These are phyloP conservation scores for Eueides isabella DNA, from an alignment of 1,140 invertebrate genomes.

Conservation along the genomic window DNA sequence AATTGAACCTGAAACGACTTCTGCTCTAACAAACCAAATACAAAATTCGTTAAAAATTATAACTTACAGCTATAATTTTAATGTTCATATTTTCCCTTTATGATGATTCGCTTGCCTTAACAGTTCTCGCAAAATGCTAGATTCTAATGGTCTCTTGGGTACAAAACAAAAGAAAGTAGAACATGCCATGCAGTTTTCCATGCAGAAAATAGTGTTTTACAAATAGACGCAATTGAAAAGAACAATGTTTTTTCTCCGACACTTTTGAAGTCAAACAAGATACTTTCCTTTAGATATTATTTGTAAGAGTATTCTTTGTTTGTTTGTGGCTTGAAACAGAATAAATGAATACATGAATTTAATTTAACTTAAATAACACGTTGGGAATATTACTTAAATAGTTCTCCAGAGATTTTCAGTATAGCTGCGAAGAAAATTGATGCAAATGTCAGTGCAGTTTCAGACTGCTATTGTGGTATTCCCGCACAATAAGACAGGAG, in stretches of 20 bases:
- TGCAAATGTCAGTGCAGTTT: slow-evolving; percentile 3
- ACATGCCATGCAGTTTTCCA: slow-evolving; percentile 5
- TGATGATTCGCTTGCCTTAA: slow-evolving; percentile 8
- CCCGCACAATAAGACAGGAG: background rate
- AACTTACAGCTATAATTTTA: background rate
- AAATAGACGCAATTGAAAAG: slow-evolving; percentile 20
- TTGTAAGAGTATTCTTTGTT: slow-evolving; percentile 16
- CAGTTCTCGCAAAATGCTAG: slow-evolving; percentile 4
- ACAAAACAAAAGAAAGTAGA: slow-evolving; percentile 17
- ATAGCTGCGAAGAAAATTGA: slow-evolving; percentile 7
- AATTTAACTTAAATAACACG: background rate
- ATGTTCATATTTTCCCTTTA: background rate
- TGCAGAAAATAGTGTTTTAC: slow-evolving; percentile 15
- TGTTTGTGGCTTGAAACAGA: background rate
- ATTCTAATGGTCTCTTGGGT: slow-evolving; percentile 10
- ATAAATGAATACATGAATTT: slow-evolving; percentile 12
- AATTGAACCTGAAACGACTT: too few species aligned
- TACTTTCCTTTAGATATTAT: background rate
- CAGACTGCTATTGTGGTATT: background rate
- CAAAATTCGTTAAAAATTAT: background rate
- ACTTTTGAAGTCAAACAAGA: slow-evolving; percentile 8
- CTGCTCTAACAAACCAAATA: background rate
- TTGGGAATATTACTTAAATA: slow-evolving; percentile 7
- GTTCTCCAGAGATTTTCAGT: slow-evolving; percentile 1
- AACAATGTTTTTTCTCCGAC: slow-evolving; percentile 15